These are phyloP conservation scores for Andrena haemorrhoa DNA, from an alignment of 2,888 invertebrate species.

Conservation along the genomic window DNA sequence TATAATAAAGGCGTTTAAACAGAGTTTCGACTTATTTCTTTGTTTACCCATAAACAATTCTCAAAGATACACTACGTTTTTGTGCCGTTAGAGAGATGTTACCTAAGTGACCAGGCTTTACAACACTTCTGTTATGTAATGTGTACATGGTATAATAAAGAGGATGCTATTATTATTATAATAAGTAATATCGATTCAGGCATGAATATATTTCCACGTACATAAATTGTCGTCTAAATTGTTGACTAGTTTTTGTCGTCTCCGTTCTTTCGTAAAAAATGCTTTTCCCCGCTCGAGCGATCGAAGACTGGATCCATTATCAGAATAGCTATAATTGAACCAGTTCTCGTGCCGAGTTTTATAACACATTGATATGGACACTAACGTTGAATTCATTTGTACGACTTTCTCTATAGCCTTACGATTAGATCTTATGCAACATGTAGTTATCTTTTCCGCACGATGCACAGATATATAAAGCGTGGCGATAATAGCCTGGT, in stretches of 20 bases:
- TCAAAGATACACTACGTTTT: no score
- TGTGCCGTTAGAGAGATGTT: no score
- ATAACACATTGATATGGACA: neutral
- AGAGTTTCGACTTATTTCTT: no score
- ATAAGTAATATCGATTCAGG: neutral
- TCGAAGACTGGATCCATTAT: conserved; percentile 13
- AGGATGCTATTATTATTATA: neutral
- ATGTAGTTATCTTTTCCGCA: no score
- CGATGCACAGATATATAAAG: neutral
- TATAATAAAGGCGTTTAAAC: no score
- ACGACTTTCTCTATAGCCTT: neutral
- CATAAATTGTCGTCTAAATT: neutral
- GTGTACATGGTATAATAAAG: no score
- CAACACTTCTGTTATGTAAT: no score
- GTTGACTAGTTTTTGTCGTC: neutral
- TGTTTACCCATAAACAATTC: no score
- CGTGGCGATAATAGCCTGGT: neutral
- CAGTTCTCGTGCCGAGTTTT: conserved; percentile 10
- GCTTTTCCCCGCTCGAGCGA: neutral
- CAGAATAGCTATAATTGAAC: conserved; percentile 13
- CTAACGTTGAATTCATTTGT: neutral
- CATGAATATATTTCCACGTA: neutral
- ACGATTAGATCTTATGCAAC: neutral
- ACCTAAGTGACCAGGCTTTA: no score
- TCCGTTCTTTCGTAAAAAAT: neutral